A percentile compares a stretch with the other conserved stretches of the same genome.
Evolutionary conservation across 2,888 invertebrate genomes (phyloP).

Genomic region (Aleiodes alternator): DNA sequence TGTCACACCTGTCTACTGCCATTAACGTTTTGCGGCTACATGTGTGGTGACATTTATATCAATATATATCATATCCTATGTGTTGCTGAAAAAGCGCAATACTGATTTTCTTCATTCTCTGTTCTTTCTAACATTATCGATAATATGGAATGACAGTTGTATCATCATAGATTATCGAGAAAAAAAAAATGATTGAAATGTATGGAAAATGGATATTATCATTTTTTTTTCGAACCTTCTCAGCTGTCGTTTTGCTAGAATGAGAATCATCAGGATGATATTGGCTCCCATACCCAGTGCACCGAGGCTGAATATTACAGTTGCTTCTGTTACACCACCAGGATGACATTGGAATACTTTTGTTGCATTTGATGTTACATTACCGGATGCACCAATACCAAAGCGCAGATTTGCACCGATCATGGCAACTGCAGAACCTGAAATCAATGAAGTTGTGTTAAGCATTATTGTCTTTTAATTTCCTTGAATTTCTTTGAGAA

Average conservation of each 20-base stretch:
- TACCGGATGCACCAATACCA: conserved; percentile 82
- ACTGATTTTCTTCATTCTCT: background rate
- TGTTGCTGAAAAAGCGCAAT: background rate
- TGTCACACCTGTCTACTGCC: conserved; percentile 44
- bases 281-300: conserved; percentile 89
- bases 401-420: conserved; percentile 86
- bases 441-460: conserved; percentile 47
- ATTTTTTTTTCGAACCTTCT: conserved; percentile 79
- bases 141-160: background rate
- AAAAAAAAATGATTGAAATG: background rate
- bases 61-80: conserved; percentile 8
- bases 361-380: conserved; percentile 82
- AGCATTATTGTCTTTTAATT: background rate
- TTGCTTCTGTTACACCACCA: conserved; percentile 87
- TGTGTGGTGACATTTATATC: conserved; percentile 2
- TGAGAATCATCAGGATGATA: conserved; percentile 87
- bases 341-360: conserved; percentile 88
- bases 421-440: conserved; percentile 86
- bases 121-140: background rate
- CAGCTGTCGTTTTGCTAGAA: conserved; percentile 86
- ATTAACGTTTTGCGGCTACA: conserved; percentile 34
- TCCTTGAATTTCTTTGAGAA: background rate
- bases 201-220: background rate
- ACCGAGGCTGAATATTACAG: conserved; percentile 85
- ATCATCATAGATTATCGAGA: background rate